Percentiles rank a stretch among this genome's conserved stretches.
Conservation (phyloP, 2,888 invertebrate species). For the Pterobdella sp. region DNA sequence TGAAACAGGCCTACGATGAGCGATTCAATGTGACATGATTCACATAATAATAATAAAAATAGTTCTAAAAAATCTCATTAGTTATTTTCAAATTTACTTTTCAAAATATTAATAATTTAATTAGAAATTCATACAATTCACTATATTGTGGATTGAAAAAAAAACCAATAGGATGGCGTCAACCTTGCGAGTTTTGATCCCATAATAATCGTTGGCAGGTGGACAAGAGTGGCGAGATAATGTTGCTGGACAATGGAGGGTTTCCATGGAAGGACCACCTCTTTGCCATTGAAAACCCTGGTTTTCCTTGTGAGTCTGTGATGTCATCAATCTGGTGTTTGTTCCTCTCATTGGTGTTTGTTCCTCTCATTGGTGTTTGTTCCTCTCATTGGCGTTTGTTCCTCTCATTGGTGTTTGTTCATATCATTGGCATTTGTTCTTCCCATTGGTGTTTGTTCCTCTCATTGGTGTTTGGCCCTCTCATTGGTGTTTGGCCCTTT, state of each 20-base stretch:
- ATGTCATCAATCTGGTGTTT: neutral
- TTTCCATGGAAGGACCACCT: constrained; percentile 90
- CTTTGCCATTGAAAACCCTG: constrained; percentile 68
- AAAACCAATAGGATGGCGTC: neutral
- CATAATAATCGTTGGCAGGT: constrained; percentile 50
- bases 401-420: too few relatives aligned
- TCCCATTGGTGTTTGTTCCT: too few relatives aligned
- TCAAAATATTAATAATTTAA: too few relatives aligned
- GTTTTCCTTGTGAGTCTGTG: constrained; percentile 46
- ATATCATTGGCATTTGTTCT: too few relatives aligned
- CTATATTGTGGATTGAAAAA: neutral
- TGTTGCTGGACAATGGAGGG: constrained; percentile 61
- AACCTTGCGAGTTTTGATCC: neutral
- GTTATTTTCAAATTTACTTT: too few relatives aligned
- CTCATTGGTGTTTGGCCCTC: too few relatives aligned
- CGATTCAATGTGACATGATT: constrained; percentile 33
- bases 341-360: neutral
- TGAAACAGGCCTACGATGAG: constrained; percentile 63
- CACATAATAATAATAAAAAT: too few relatives aligned
- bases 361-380: neutral
- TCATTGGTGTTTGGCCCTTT: too few relatives aligned
- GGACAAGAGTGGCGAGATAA: constrained; percentile 71
- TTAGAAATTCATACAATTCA: neutral
- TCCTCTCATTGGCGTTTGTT: too few relatives aligned
- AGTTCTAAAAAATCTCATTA: too few relatives aligned